Percentiles rank a stretch among this genome's conserved stretches.
Evolutionary conservation across 2,113 vertebrate genomes (phyloP).

Genomic region (Paralichthys olivaceus): DNA sequence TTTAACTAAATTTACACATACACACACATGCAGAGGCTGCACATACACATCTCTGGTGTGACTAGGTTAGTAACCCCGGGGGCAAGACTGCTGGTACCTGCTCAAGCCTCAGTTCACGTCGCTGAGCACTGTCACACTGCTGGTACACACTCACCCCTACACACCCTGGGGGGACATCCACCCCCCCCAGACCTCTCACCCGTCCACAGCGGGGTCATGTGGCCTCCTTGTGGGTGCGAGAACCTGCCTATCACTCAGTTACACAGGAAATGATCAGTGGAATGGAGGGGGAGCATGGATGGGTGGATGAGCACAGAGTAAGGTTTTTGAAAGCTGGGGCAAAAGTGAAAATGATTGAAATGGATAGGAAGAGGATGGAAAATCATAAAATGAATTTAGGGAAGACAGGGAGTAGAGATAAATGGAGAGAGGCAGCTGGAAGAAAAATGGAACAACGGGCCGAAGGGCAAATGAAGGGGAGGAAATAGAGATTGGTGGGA

Average conservation of each 20-base stretch:
- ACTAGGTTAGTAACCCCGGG: slow-evolving; percentile 42
- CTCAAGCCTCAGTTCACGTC: slow-evolving; percentile 75
- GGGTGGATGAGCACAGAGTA: slow-evolving; percentile 25
- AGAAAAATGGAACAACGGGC: slow-evolving; percentile 55
- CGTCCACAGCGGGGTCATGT: slow-evolving; percentile 26
- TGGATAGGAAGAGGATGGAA: slow-evolving; percentile 15
- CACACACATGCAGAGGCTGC: not conserved
- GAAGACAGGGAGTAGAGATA: not conserved
- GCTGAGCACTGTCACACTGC: slow-evolving; percentile 65
- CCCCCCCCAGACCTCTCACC: slow-evolving; percentile 51
- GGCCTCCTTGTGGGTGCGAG: slow-evolving; percentile 22
- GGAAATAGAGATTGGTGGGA: slow-evolving; percentile 34
- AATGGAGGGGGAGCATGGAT: slow-evolving; percentile 1
- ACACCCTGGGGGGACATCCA: slow-evolving; percentile 46
- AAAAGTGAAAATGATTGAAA: slow-evolving; percentile 18
- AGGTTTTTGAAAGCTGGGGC: not conserved
- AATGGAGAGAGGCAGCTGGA: slow-evolving; percentile 52
- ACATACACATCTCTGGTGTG: slow-evolving; percentile 11
- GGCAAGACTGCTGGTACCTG: slow-evolving; percentile 64
- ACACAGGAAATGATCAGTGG: slow-evolving; percentile 17
- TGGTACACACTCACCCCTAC: slow-evolving; percentile 29
- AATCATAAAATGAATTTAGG: not conserved
- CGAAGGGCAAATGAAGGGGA: slow-evolving; percentile 38
- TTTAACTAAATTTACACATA: not conserved
- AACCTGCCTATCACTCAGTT: slow-evolving; percentile 47